phyloP scores from a whole-genome alignment of 1,140 invertebrate species.

The Sminthurinus signatus region DNA sequence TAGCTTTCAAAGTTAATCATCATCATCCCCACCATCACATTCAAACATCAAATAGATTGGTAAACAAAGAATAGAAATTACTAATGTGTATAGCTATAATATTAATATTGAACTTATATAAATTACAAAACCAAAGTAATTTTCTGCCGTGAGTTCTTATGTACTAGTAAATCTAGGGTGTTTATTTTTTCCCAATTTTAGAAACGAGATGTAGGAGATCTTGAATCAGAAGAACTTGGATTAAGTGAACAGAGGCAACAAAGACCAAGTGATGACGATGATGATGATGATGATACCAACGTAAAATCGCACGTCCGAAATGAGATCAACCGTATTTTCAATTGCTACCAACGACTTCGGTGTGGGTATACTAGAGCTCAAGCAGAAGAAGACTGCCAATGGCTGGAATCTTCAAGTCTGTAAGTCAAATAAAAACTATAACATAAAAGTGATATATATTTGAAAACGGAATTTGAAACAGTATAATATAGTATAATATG shows the following conservation, averaged over 20 bases:
- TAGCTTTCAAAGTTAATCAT: neutral
- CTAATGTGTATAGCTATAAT: too few relatives aligned
- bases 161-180: neutral
- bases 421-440: too few relatives aligned
- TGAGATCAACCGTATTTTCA: conserved; percentile 10
- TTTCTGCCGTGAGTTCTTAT: neutral
- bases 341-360: conserved; percentile 2
- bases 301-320: neutral
- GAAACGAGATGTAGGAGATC: neutral
- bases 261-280: too few relatives aligned
- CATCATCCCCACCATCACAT: neutral
- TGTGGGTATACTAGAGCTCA: conserved; percentile 2
- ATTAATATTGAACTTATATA: too few relatives aligned
- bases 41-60: too few relatives aligned
- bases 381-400: neutral
- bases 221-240: neutral
- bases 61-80: too few relatives aligned
- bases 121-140: too few relatives aligned
- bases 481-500: too few relatives aligned
- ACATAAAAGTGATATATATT: too few relatives aligned
- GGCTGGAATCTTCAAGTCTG: neutral
- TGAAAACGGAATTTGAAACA: too few relatives aligned
- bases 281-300: neutral
- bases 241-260: too few relatives aligned
- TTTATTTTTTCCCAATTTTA: neutral